A percentile compares a stretch with the other conserved stretches of the same genome.
These are phyloP conservation scores for Willowsia nigromaculata DNA, from an alignment of 2,888 invertebrate species.

Conservation along the genomic window DNA sequence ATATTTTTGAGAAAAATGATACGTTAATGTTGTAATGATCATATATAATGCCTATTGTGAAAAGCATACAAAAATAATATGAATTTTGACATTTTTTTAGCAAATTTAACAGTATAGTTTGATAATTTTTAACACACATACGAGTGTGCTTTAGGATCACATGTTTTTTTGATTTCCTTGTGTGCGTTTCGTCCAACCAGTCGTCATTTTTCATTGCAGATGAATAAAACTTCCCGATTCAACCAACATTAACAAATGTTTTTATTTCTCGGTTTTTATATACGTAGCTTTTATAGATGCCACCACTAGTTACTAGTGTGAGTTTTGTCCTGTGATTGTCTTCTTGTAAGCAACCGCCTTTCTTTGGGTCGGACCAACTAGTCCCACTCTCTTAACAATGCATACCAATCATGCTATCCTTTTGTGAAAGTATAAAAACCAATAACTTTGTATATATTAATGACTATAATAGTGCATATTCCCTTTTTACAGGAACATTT, in stretches of 20 bases:
- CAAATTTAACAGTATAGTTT: not conserved
- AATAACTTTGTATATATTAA: not conserved
- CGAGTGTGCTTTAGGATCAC: constrained; percentile 36
- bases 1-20: constrained; percentile 26
- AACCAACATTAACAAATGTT: not conserved
- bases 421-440: not conserved
- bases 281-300: constrained; percentile 23
- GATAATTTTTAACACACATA: constrained; percentile 20
- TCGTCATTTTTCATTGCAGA: not conserved
- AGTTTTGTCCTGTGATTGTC: constrained; percentile 29
- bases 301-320: not conserved
- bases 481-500: constrained; percentile 1
- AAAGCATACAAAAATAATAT: not conserved
- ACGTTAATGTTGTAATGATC: constrained; percentile 5
- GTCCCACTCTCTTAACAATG: not conserved
- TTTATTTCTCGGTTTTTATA: not conserved
- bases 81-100: not conserved
- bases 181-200: not conserved
- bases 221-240: not conserved
- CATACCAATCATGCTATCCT: not conserved
- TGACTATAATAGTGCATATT: not conserved
- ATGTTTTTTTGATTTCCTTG: not conserved
- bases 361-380: not conserved
- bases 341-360: not conserved
- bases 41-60: not conserved